Percentiles rank a stretch among this genome's conserved stretches.
Conservation (phyloP, 1,140 invertebrate species). For the Heliconius melpomene region DNA sequence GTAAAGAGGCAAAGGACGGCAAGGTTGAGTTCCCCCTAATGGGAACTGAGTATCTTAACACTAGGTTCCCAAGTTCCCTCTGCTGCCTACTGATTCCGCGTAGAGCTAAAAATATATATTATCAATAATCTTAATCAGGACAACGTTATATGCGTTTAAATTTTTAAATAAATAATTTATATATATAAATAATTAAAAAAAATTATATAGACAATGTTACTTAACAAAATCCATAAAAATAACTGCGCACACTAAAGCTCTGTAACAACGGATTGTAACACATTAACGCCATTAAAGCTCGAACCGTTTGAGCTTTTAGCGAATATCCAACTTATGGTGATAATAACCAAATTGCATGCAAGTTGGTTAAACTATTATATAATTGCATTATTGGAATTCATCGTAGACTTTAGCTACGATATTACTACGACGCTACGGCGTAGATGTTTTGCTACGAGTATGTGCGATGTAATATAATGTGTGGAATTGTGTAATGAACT, state of each 20-base stretch:
- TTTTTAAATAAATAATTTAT: too few relatives aligned
- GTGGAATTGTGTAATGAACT: not conserved
- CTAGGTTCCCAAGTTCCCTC: too few relatives aligned
- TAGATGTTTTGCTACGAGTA: constrained; percentile 10
- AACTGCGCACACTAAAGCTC: not conserved
- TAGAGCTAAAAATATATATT: too few relatives aligned
- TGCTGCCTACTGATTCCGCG: too few relatives aligned
- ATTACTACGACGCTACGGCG: constrained; percentile 29
- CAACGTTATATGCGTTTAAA: too few relatives aligned
- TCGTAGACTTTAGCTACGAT: constrained; percentile 38
- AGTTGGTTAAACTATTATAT: constrained; percentile 42
- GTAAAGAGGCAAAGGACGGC: too few relatives aligned
- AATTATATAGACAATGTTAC: not conserved
- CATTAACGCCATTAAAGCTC: constrained; percentile 40
- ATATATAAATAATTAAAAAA: too few relatives aligned
- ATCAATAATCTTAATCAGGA: too few relatives aligned
- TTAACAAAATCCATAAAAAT: not conserved
- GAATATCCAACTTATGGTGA: constrained; percentile 42
- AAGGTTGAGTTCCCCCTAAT: too few relatives aligned
- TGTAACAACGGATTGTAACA: constrained; percentile 29
- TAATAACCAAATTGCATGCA: constrained; percentile 45
- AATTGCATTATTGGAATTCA: constrained; percentile 44
- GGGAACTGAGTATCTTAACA: too few relatives aligned
- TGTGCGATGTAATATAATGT: not conserved
- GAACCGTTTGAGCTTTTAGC: constrained; percentile 44